A percentile compares a stretch with the other conserved stretches of the same genome.
These are phyloP conservation scores for Ciconia nigra DNA, from an alignment of 2,797 vertebrate genomes.

Conservation along the genomic window DNA sequence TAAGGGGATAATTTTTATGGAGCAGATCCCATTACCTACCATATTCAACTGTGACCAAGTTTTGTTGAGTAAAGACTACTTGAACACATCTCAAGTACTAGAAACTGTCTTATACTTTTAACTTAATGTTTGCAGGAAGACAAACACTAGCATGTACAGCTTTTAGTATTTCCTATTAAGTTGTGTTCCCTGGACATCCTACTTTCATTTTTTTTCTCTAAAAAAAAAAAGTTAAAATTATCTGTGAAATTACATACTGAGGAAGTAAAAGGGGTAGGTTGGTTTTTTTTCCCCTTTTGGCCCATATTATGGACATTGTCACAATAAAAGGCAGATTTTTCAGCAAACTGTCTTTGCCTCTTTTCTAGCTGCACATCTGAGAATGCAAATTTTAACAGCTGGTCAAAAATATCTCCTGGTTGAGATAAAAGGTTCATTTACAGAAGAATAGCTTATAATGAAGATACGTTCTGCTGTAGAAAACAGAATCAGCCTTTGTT, in stretches of 20 bases:
- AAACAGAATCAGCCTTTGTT: background rate
- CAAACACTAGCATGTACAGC: background rate
- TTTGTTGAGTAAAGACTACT: background rate
- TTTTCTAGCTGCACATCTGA: background rate
- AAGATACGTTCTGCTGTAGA: accelerated
- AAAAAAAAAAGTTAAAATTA: background rate
- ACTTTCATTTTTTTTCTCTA: background rate
- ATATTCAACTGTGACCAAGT: background rate
- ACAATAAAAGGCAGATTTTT: background rate
- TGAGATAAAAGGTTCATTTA: background rate
- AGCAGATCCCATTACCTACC: background rate
- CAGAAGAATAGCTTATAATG: background rate
- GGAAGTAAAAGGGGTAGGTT: background rate
- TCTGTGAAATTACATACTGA: background rate
- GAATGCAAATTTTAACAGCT: background rate
- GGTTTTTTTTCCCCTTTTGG: background rate
- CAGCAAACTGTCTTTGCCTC: background rate
- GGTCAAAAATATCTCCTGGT: background rate
- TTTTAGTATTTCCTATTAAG: background rate
- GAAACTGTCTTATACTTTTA: background rate
- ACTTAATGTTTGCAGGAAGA: background rate
- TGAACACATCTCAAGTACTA: background rate
- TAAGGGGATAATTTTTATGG: background rate
- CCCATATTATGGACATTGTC: background rate
- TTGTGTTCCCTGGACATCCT: background rate